A percentile compares a stretch with the other conserved stretches of the same genome.
These are phyloP conservation scores for Falco naumanni DNA, from an alignment of 2,797 vertebrate genomes.

Conservation along the genomic window DNA sequence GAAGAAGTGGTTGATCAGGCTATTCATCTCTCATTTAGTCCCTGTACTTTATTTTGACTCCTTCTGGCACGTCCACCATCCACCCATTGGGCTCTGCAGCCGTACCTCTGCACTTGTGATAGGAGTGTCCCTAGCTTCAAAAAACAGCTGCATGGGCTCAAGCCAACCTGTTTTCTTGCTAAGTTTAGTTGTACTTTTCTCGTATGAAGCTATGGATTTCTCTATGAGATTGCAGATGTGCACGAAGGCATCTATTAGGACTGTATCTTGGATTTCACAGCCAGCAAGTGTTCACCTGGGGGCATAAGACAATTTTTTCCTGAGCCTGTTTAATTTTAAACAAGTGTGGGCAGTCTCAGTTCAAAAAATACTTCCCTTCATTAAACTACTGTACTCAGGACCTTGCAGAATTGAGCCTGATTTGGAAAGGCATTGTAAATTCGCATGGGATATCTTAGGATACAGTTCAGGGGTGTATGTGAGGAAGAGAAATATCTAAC, in stretches of 20 bases:
- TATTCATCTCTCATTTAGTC: neutral
- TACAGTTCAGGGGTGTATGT: neutral
- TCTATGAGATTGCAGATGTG: neutral
- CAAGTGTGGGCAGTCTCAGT: neutral
- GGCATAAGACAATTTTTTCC: neutral
- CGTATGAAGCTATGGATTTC: neutral
- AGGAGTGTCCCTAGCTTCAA: neutral
- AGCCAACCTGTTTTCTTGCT: neutral
- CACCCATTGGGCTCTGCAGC: neutral
- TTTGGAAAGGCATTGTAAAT: neutral
- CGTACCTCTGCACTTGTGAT: rapidly evolving
- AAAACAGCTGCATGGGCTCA: neutral
- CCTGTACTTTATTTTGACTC: neutral
- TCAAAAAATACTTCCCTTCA: neutral
- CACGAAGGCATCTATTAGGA: neutral
- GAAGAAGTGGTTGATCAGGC: neutral
- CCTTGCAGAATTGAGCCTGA: neutral
- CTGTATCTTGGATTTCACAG: neutral
- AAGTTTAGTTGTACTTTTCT: neutral
- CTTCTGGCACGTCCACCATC: neutral
- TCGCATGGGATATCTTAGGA: neutral
- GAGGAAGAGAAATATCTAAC: neutral
- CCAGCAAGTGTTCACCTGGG: neutral
- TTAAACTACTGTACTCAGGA: neutral
- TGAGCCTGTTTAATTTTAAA: neutral